Evolutionary conservation across 2,113 vertebrate genomes (phyloP), one percentile per base, ranked within the genome.

Genomic region (Psilopogon haemacephalus): DNA sequence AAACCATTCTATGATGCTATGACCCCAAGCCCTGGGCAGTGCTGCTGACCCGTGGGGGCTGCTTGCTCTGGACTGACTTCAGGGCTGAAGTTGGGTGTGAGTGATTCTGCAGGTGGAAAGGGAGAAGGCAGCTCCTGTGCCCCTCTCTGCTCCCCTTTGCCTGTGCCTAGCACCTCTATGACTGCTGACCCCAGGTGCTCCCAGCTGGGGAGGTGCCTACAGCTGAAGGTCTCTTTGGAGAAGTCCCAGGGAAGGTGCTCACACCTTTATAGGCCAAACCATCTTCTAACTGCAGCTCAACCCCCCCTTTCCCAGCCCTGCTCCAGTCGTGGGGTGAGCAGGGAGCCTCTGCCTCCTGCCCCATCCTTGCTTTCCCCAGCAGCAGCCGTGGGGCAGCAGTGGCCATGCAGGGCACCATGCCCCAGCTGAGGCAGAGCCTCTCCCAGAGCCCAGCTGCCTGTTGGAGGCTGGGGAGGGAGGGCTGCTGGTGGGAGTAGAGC

Each of bases 401-500:
- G 2, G 50, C 74, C 0, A 1, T 58, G 54, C 4, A 3, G 4
- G n/a, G 30, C 42, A 58, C 75, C 89, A 56, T 38, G 76, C 30
- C 59, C 42, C 83, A 35, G 56, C 33, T 3, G n/a, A 88, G 44
- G 54, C 18, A 38, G 84, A 58, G 11, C 62, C 32, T 75, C 92
- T 84, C 69, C 0, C 0, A 78, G 92, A 86, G 83, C 0, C 0
- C 63, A 84, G 78, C 28, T 59, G 85, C 83, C 35, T 90, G 88
- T 92, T 86, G 92, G 50, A 96, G 94, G 84, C 90, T 71, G 78
- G 33, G 84, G 93, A 94, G 2, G 11, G 95, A 96, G 69, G 84
- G 84, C 38, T 79, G 81, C 84, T 95, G 94, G 96, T 96, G 96
- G 94, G 96, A 96, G 95, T 95, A 95, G 90, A 96, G 95, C 95